Percentiles rank a stretch among this genome's conserved stretches.
phyloP scores from a whole-genome alignment of 2,797 vertebrate species.

The Ptychobarbus kaznakovi region DNA sequence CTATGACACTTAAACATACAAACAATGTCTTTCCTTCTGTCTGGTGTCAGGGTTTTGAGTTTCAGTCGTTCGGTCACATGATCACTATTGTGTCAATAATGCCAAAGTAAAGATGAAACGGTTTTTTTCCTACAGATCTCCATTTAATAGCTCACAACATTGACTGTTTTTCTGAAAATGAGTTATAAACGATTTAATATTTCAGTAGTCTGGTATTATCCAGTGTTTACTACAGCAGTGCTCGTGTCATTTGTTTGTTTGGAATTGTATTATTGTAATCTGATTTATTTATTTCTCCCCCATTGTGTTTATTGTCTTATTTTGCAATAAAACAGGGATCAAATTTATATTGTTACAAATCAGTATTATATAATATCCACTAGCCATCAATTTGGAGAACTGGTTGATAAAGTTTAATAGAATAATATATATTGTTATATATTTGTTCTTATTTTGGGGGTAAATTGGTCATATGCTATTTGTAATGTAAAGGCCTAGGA shows the following conservation, averaged over 20 bases:
- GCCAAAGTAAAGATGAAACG: background rate
- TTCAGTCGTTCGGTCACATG: background rate
- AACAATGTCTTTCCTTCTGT: conserved; percentile 49
- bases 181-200: background rate
- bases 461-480: background rate
- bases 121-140: background rate
- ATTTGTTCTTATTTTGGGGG: background rate
- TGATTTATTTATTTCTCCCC: background rate
- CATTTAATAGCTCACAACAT: background rate
- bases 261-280: background rate
- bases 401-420: background rate
- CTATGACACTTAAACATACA: conserved; percentile 54
- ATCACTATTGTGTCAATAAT: conserved; percentile 20
- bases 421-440: background rate
- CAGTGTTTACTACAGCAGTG: background rate
- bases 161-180: background rate
- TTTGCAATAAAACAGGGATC: background rate
- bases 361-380: background rate
- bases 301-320: background rate
- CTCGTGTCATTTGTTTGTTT: background rate
- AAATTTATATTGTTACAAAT: background rate
- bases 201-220: background rate
- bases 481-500: background rate
- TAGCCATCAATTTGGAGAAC: background rate
- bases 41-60: conserved; percentile 13